These are phyloP conservation scores for Rutilus rutilus DNA, from an alignment of 2,113 vertebrate genomes.

Conservation along the genomic window DNA sequence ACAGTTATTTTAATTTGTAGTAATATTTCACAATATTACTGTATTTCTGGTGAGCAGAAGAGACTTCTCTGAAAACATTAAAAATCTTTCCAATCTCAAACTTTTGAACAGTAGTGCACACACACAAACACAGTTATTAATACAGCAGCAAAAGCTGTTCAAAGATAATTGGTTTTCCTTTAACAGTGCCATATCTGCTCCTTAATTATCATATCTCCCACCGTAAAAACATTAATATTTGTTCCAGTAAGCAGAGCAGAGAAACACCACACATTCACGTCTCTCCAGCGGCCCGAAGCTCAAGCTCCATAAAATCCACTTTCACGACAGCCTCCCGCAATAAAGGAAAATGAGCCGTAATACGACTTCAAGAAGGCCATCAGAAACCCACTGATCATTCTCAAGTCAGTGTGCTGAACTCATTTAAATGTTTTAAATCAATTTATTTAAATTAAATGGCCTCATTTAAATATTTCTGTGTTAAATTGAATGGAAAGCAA, in stretches of 20 bases:
- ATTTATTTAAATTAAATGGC: constrained; percentile 17
- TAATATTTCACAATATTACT: neutral
- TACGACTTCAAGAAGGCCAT: constrained; percentile 10
- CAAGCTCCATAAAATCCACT: constrained; percentile 39
- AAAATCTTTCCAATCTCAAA: neutral
- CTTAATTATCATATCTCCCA: neutral
- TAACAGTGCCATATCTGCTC: neutral
- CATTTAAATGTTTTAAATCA: constrained; percentile 21
- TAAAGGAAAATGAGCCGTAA: constrained; percentile 27
- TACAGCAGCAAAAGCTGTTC: neutral
- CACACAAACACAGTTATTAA: neutral
- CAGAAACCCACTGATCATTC: constrained; percentile 10
- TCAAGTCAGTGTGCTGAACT: constrained; percentile 33
- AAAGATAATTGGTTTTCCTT: neutral
- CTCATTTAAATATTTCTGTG: neutral
- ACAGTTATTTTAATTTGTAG: neutral
- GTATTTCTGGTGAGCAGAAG: neutral
- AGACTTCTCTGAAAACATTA: neutral
- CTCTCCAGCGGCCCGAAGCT: neutral
- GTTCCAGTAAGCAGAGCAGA: neutral
- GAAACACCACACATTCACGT: neutral
- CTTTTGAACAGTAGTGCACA: neutral
- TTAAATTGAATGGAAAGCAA: constrained; percentile 28
- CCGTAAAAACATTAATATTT: constrained; percentile 10
- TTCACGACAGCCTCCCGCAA: constrained; percentile 30